These are phyloP conservation scores for Drosophila parthenogenetica DNA, from an alignment of 2,888 invertebrate species.

Conservation along the genomic window DNA sequence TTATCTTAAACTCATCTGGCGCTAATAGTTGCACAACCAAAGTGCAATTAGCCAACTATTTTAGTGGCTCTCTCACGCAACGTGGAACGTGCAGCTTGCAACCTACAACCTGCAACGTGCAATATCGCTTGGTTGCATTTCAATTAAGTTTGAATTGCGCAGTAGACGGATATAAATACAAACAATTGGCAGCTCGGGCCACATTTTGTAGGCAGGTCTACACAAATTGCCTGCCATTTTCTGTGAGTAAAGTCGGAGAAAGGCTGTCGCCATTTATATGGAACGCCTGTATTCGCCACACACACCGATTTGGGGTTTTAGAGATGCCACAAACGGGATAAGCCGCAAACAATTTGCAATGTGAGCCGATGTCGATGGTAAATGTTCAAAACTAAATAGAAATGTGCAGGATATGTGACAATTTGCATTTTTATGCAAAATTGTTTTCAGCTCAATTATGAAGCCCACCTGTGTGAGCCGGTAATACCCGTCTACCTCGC, in stretches of 20 bases:
- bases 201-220: conserved; percentile 48
- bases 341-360: conserved; percentile 67
- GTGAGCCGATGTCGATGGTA: conserved; percentile 39
- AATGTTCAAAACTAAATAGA: conserved; percentile 70
- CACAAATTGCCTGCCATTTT: conserved; percentile 68
- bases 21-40: conserved; percentile 35
- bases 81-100: conserved; percentile 4
- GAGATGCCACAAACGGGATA: conserved; percentile 57
- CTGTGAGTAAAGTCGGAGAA: conserved; percentile 23
- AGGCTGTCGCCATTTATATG: conserved; percentile 44
- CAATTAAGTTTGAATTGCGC: conserved; percentile 65
- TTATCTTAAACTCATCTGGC: conserved; percentile 28
- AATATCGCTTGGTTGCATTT: conserved; percentile 66
- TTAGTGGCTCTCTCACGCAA: conserved; percentile 28
- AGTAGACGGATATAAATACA: conserved; percentile 46
- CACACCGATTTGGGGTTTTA: conserved; percentile 1
- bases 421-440: conserved; percentile 81
- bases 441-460: conserved; percentile 74
- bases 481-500: not conserved
- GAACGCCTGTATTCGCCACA: not conserved
- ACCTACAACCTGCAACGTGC: not conserved
- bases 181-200: conserved; percentile 56
- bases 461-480: conserved; percentile 26
- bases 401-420: conserved; percentile 80
- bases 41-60: conserved; percentile 45